Conservation (phyloP, 2,113 vertebrate genomes). For the Empidonax traillii region DNA sequence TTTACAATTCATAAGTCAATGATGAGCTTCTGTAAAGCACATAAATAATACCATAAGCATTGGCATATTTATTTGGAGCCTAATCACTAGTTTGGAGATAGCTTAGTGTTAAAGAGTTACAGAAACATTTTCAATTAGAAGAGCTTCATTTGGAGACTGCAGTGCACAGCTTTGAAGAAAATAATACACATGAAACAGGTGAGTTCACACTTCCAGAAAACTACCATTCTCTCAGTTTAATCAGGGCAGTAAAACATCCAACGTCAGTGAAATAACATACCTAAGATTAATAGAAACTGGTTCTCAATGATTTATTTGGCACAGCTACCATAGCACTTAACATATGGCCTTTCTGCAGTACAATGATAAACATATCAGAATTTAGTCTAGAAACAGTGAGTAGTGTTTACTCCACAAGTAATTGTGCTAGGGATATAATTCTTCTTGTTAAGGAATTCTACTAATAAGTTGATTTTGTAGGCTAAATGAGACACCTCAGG, state of each 20-base stretch:
- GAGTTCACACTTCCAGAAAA: constrained; percentile 17
- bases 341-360: not conserved
- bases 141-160: not conserved
- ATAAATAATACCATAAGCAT: constrained; percentile 59
- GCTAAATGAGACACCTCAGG: constrained; percentile 6
- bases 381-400: not conserved
- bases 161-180: constrained; percentile 1
- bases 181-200: not conserved
- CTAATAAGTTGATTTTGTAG: not conserved
- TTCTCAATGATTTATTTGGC: not conserved
- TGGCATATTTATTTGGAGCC: constrained; percentile 59
- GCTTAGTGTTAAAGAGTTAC: constrained; percentile 31
- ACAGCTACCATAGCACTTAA: not conserved
- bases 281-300: constrained; percentile 7
- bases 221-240: not conserved
- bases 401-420: not conserved
- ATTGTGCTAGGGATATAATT: not conserved
- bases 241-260: not conserved
- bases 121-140: constrained; percentile 45
- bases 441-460: not conserved
- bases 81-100: constrained; percentile 29
- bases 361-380: not conserved
- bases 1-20: constrained; percentile 74
- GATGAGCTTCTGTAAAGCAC: constrained; percentile 55
- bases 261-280: not conserved